Evolutionary conservation across 2,113 vertebrate genomes (phyloP), one percentile per base, ranked within the genome.

Genomic region (Spea multiplicata): DNA sequence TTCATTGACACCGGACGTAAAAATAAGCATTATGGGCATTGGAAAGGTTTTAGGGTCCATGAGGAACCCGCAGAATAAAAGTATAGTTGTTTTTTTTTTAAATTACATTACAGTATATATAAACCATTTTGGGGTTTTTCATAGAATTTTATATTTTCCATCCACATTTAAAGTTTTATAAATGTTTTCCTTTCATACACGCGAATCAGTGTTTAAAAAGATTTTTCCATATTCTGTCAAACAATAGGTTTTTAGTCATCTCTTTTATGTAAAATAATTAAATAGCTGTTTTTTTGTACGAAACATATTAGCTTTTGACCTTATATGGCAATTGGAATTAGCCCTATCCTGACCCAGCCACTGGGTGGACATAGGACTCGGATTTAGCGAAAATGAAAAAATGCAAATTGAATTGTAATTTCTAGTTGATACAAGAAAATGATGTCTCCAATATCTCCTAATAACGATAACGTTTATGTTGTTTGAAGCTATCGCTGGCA

Each of bases 281-380:
- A 67, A 68, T 66, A 30, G 44, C 46, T 5, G 50, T 3, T n/a
- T 3, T n/a, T 17, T 55, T 13, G 47, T 57, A 61, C 44, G 14
- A 68, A 74, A 80, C 53, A 68, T 74, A 80, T 80, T 80, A 80
- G 71, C 78, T 48, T 74, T 4, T 71, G 78, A 80, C 71, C 71
- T 64, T 4, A 5, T 10, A 16, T 14, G 48, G 62, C 69, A 30
- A 62, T 68, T 74, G 57, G 71, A 80, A 53, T 50, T 9, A 12
- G 5, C 44, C 46, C 10, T 73, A 47, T 46, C 5, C 77, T 44
- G 62, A 73, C 50, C 8, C 8, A 13, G 44, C 67, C 70, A 61
- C 55, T 49, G 61, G 61, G 44, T 57, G 70, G 62, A 53, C 57
- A 17, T 8, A 53, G 8, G 62, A 66, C 52, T 75, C 17, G 4